Evolutionary conservation across 1,140 invertebrate genomes (phyloP), one percentile per base, ranked within the genome.

Genomic region (Pseudomyrmex sp.): DNA sequence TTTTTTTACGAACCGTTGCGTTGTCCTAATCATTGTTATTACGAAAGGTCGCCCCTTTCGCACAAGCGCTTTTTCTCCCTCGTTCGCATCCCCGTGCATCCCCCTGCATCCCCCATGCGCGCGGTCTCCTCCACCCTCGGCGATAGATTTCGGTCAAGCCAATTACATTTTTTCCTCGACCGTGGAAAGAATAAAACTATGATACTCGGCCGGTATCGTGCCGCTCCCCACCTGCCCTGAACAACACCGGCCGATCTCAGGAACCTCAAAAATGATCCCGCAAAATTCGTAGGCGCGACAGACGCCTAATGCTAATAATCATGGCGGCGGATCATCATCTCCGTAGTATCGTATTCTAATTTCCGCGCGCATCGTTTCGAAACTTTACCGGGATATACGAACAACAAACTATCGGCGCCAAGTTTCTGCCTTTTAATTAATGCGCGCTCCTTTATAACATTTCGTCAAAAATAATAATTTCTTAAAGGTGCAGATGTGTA

Each of bases 21-120:
- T 90, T 86, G 90, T 68, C 83, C 91, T 93, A 93, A 93, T 93
- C 91, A 93, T 93, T 93, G 88, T 93, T 93, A 93, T 93, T 93
- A 93, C 90, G 73, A 62, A 23, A 84, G 76, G 82, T 83, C 79
- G 89, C 84, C 79, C 70, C 87, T 90, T 89, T 90, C 89, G 88
- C 88, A 88, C 85, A 89, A 88, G 83, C 68, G 82, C 82, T 88
- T 88, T 82, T 62, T 87, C 74, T 84, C 82, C 77, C 82, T 86
- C 66, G 68, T 73, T 83, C 79, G 48, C 73, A 84, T 84, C 85
- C 83, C 82, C 70, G 50, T 84, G 58, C 85, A 83, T 82, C 85
- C 79, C 83, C 75, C 85, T 84, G 58, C 85, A 83, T 82, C 85
- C 79, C 83, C 75, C 85, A 26, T 63, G 20, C 84, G 69, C 62